These are phyloP conservation scores for Baccha elongata DNA, from an alignment of 2,888 invertebrate species.

Conservation along the genomic window DNA sequence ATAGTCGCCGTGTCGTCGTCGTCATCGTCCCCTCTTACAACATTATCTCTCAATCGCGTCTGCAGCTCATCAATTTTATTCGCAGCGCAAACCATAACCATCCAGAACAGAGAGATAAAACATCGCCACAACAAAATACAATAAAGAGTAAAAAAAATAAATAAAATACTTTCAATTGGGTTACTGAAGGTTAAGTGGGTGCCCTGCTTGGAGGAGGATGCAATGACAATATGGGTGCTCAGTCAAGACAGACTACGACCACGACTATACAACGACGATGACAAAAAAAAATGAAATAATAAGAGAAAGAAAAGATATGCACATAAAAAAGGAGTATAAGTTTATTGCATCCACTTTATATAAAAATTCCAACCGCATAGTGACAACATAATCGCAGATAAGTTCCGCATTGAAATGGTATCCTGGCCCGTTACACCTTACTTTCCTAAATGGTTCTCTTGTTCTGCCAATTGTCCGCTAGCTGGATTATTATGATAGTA, in stretches of 20 bases:
- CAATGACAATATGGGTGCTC: slow-evolving; percentile 46
- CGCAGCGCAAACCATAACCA: slow-evolving; percentile 51
- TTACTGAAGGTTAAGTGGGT: slow-evolving; percentile 70
- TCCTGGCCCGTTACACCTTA: slow-evolving; percentile 33
- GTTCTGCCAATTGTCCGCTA: slow-evolving; percentile 64
- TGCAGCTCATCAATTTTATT: slow-evolving; percentile 70
- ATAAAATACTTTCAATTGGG: slow-evolving; percentile 57
- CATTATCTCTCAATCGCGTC: slow-evolving; percentile 58
- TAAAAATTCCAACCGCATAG: slow-evolving; percentile 69
- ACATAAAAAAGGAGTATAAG: slow-evolving; percentile 25
- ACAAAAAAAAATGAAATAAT: neutral
- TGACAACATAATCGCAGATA: slow-evolving; percentile 73
- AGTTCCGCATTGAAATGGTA: slow-evolving; percentile 70
- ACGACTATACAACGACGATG: slow-evolving; percentile 2
- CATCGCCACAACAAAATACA: slow-evolving; percentile 26
- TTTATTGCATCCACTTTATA: slow-evolving; percentile 67
- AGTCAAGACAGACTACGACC: slow-evolving; percentile 17
- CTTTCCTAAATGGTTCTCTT: slow-evolving; percentile 48
- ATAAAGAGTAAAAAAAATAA: neutral
- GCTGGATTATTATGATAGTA: slow-evolving; percentile 62
- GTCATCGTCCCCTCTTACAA: slow-evolving; percentile 5
- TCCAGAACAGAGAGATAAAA: slow-evolving; percentile 51
- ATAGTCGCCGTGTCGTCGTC: neutral
- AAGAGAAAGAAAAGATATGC: neutral
- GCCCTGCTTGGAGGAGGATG: slow-evolving; percentile 35